Conservation (phyloP, 2,113 vertebrate genomes). For the Nerophis lumbriciformis region DNA sequence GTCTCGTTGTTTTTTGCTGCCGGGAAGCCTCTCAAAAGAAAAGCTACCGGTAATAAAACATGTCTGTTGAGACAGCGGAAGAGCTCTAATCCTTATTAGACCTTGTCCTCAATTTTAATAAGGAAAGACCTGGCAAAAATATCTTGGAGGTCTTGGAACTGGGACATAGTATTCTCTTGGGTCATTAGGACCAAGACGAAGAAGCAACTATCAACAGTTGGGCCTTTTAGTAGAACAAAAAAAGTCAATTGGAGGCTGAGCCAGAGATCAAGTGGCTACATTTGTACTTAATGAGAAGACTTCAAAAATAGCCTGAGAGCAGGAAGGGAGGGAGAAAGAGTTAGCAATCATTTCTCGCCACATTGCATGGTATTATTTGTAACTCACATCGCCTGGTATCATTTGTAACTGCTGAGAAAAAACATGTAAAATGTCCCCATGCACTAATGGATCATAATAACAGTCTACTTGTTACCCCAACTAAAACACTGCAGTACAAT, state of each 20-base stretch:
- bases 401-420: constrained; percentile 10
- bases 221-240: constrained; percentile 18
- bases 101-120: constrained; percentile 12
- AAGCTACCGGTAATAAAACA: not conserved
- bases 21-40: constrained; percentile 5
- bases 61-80: constrained; percentile 12
- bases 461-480: no score
- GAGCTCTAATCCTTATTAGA: constrained; percentile 21
- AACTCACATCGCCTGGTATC: constrained; percentile 10
- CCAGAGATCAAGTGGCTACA: constrained; percentile 33
- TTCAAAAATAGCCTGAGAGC: constrained; percentile 48
- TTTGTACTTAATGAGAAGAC: constrained; percentile 33
- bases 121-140: constrained; percentile 15
- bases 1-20: constrained; percentile 20
- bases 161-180: constrained; percentile 26
- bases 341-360: constrained; percentile 8
- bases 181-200: not conserved
- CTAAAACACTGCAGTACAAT: no score
- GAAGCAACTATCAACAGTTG: constrained; percentile 30
- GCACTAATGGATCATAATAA: not conserved
- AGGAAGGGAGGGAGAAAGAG: constrained; percentile 12
- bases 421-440: not conserved
- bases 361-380: constrained; percentile 13
- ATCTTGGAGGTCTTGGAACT: constrained; percentile 22
- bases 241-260: constrained; percentile 38